These are phyloP conservation scores for Cerceris ruficornis DNA, from an alignment of 2,888 invertebrate species.

Conservation along the genomic window DNA sequence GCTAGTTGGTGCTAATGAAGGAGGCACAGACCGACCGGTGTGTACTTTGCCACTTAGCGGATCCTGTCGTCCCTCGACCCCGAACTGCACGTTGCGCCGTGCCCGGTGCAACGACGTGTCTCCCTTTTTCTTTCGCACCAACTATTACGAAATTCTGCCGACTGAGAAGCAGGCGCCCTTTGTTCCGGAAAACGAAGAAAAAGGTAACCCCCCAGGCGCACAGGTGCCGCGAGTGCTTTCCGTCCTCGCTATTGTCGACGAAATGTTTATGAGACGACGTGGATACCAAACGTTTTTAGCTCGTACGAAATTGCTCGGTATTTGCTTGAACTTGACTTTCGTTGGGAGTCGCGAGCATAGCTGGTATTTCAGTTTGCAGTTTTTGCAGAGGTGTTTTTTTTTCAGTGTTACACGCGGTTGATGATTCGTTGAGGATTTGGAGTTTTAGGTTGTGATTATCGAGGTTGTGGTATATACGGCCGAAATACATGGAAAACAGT, in stretches of 20 bases:
- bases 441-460: too few species aligned
- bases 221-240: constrained; percentile 48
- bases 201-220: constrained; percentile 27
- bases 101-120: constrained; percentile 46
- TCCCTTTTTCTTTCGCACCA: constrained; percentile 42
- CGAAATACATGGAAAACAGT: too few species aligned
- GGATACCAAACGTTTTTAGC: too few species aligned
- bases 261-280: too few species aligned
- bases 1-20: constrained; percentile 80
- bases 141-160: constrained; percentile 67
- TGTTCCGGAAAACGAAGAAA: constrained; percentile 49
- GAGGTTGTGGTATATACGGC: too few species aligned
- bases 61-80: constrained; percentile 71
- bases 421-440: too few species aligned
- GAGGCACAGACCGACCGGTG: constrained; percentile 78
- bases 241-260: background rate
- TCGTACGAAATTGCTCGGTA: too few species aligned
- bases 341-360: too few species aligned
- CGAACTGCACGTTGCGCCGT: constrained; percentile 62
- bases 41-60: constrained; percentile 79
- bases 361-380: too few species aligned
- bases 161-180: constrained; percentile 61
- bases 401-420: too few species aligned
- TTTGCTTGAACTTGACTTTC: too few species aligned
- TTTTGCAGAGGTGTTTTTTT: too few species aligned